Evolutionary conservation across 2,113 vertebrate species (phyloP), one percentile per base, ranked within the genome.

Genomic region (Cacatua alba): DNA sequence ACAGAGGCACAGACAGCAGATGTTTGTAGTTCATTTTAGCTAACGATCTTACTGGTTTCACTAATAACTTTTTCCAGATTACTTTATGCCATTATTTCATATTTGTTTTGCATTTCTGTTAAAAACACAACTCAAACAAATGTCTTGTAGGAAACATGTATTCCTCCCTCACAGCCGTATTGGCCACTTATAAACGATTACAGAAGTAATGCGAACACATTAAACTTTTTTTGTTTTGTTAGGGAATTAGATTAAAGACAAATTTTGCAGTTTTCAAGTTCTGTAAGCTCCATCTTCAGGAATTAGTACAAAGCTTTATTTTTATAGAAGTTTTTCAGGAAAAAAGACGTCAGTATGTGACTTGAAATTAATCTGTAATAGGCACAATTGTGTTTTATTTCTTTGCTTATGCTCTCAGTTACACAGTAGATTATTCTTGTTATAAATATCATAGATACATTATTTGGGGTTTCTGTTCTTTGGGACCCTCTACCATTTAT

Each of bases 211-310:
- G 69, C 25, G 71, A 95, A 33, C 90, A 83, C 60, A 26, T 46
- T 23, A 79, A 91, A 86, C 57, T 48, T 60, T 49, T 85, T 92
- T 94, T 82, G 26, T 95, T 95, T 76, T 82, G 59, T 43, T 92
- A 78, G 95, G 33, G 88, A 96, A 96, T 52, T 33, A 69, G 95
- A 17, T 59, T 46, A 88, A 97, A 78, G 79, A 62, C 70, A 97
- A 94, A 92, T 41, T 20, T 44, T 63, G 62, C 76, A 83, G n/a
- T 65, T 79, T 41, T 94, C 26, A 25, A 44, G 11, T 83, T 92
- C 88, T 68, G 4, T 43, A 79, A 93, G 51, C 60, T 93, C 80
- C 79, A 71, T 88, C 93, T 60, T 23, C 77, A 67, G 81, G 88
- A 97, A 96, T 94, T 87, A 96, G 76, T 70, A 87, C 70, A 48